Evolutionary conservation across 2,113 vertebrate genomes (phyloP).

Genomic region (Hirundichthys speculiger): DNA sequence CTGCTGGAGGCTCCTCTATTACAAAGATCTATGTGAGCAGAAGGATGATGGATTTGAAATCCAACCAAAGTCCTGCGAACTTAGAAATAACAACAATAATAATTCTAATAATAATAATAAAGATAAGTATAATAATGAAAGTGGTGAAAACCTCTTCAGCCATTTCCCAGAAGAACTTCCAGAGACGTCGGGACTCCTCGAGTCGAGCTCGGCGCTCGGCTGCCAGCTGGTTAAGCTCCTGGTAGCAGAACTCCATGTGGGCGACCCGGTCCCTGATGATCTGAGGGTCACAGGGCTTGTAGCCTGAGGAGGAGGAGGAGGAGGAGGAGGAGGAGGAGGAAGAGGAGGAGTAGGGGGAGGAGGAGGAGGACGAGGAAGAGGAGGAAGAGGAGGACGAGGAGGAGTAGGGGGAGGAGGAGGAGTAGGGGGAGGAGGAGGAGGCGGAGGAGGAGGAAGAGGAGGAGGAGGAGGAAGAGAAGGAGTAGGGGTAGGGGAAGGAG

Average conservation of each 20-base stretch:
- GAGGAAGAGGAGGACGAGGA: background rate
- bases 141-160: constrained; percentile 85
- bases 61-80: too few relatives aligned
- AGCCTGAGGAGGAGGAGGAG: constrained; percentile 78
- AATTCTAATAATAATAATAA: background rate
- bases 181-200: constrained; percentile 95
- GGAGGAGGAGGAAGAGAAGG: background rate
- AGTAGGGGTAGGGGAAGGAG: background rate
- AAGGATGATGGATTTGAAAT: too few relatives aligned
- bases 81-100: too few relatives aligned
- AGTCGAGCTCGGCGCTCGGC: constrained; percentile 91
- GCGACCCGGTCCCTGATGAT: constrained; percentile 94
- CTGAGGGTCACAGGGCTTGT: constrained; percentile 97
- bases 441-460: background rate
- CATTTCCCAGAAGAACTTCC: constrained; percentile 99
- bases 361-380: background rate
- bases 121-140: background rate
- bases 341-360: background rate
- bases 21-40: too few relatives aligned
- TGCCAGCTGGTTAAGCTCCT: constrained; percentile 93
- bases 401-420: background rate
- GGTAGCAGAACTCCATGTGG: constrained; percentile 99
- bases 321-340: background rate
- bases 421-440: background rate
- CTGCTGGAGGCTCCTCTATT: too few relatives aligned